Percentiles rank a stretch among this genome's conserved stretches.
These are phyloP conservation scores for Hypena proboscidalis DNA, from an alignment of 2,888 invertebrate genomes.

Conservation along the genomic window DNA sequence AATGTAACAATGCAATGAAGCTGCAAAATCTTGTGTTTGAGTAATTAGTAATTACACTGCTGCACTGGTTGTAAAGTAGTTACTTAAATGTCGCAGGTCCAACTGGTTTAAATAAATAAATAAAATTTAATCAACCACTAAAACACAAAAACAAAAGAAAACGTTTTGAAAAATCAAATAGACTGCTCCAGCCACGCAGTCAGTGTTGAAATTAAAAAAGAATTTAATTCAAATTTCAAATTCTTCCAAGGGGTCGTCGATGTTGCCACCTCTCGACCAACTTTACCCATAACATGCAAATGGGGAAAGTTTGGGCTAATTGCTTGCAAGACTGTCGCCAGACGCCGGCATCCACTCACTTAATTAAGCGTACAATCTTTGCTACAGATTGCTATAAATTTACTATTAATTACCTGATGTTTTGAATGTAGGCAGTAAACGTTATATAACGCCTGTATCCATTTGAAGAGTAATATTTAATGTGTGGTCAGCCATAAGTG, in stretches of 20 bases:
- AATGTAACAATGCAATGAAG: no score
- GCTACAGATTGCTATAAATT: slow-evolving; percentile 33
- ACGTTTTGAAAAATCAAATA: slow-evolving; percentile 23
- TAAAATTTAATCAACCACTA: no score
- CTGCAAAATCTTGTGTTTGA: no score
- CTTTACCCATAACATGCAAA: slow-evolving; percentile 82
- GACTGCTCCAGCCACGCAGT: slow-evolving; percentile 42
- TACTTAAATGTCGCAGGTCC: no score
- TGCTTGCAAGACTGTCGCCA: slow-evolving; percentile 63
- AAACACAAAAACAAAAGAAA: no score
- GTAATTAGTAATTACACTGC: no score
- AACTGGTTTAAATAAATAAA: no score
- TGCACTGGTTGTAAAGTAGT: no score
- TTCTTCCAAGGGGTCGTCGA: slow-evolving; percentile 48
- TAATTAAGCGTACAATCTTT: slow-evolving; percentile 61
- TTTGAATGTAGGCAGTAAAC: slow-evolving; percentile 3
- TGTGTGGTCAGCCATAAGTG: no score
- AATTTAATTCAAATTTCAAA: slow-evolving; percentile 61
- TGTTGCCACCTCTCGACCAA: slow-evolving; percentile 53
- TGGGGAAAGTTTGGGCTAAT: slow-evolving; percentile 74
- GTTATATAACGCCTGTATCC: no score
- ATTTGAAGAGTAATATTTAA: no score
- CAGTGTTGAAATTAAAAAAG: slow-evolving; percentile 65
- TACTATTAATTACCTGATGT: slow-evolving; percentile 13
- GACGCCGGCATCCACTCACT: slow-evolving; percentile 46